Base-by-base conservation (phyloP, 30 jellyfish, hydroid and myxozoan genomes). In the Aurelia aurita region DNA sequence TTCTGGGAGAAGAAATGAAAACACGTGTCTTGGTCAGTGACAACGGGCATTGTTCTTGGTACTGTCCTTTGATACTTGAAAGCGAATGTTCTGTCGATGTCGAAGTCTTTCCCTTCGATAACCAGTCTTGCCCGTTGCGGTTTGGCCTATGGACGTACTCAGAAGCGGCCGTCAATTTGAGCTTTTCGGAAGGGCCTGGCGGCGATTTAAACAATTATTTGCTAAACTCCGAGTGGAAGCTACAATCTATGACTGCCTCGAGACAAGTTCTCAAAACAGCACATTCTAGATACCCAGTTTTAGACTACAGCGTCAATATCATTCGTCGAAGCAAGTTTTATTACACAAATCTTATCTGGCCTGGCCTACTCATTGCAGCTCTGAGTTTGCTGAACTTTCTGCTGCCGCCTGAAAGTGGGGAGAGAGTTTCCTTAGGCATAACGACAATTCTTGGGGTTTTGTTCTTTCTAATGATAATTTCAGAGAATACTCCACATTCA, bases 331-430 rank as follows among this genome's bases (percentile, higher is more conserved):
- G 53, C 15, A 66, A 66, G 19, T 66, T 66, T 66, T 66, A 66
- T 11, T 66, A 22, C 14, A 66, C 43, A 18, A 66, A 66, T 29
- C 26, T 66, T 14, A 66, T 66, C 1, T 66, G 78, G 78, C 78
- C 78, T 21, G 78, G 78, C 53, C 31, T 66, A 21, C 78, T 66
- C 44, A 66, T 66, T 2, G 78, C 78, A 10, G 49, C 49, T 29
- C 68, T 66, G 22, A 45, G 53, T 29, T 13, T 45, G 31, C 49
- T 66, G 25, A 22, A 21, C 43, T 66, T 22, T 66, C 53, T 66
- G 8, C 43, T 66, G 78, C 78, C 78, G 26, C 78, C 78, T 21
- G 78, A 66, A 21, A 22, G 78, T 19, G 78, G 78, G 11, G 78
- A 66, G 19, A 23, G 78, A 66, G 49, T 66, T 66, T 32, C 53